Evolutionary conservation across 1,140 invertebrate species (phyloP).

Genomic region (Pseudomyrmex pallidus): DNA sequence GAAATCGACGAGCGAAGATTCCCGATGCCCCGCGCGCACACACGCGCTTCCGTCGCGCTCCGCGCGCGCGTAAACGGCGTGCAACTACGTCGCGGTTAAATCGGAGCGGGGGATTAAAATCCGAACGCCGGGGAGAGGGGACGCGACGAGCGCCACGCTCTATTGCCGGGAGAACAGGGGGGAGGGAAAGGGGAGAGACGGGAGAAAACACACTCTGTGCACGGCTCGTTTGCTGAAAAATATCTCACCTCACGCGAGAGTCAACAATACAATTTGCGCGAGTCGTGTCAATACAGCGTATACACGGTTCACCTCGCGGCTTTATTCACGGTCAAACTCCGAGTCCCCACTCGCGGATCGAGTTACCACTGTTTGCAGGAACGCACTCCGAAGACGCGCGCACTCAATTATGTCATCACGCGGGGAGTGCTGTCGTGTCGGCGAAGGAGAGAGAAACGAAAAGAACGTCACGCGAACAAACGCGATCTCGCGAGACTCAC

Average conservation of each 20-base stretch:
- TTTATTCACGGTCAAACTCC: constrained; percentile 52
- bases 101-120: neutral
- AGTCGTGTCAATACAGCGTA: constrained; percentile 58
- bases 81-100: constrained; percentile 2
- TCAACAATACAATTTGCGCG: constrained; percentile 23
- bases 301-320: constrained; percentile 53
- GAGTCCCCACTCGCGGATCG: constrained; percentile 19
- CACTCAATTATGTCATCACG: constrained; percentile 68
- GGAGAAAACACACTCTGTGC: too few relatives aligned
- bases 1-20: constrained; percentile 33
- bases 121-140: too few relatives aligned
- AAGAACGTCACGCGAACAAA: constrained; percentile 13
- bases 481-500: constrained; percentile 50
- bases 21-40: constrained; percentile 1
- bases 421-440: constrained; percentile 26
- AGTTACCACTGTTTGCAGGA: constrained; percentile 53
- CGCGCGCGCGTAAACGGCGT: neutral
- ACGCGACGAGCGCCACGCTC: neutral
- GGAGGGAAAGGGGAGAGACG: too few relatives aligned
- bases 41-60: neutral
- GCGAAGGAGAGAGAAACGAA: constrained; percentile 23
- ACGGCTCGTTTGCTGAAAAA: neutral
- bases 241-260: constrained; percentile 16
- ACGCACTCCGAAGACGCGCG: constrained; percentile 46
- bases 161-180: too few relatives aligned